Evolutionary conservation across 2,888 invertebrate species (phyloP), one percentile per base, ranked within the genome.

Genomic region (Kuschelorhynchus macadamiae): DNA sequence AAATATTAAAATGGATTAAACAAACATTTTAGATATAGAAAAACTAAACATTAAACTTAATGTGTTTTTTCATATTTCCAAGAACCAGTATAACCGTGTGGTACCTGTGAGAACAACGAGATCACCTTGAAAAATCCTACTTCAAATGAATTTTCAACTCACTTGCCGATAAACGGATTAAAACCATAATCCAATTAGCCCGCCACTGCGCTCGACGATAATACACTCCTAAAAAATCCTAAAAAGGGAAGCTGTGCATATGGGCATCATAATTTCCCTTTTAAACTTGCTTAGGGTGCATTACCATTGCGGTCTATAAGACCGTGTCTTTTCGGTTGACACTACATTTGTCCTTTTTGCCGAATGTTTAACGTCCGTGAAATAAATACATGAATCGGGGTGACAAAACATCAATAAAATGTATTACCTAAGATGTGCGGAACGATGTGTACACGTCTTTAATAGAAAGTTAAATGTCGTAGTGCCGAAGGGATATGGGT

Each of bases 361-460:
- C 50, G 14, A 21, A 50, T 42, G 67, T 9, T 21, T 72, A 74
- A 75, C 52, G 67, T 66, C 66, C 74, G 73, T 75, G 72, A 76
- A 76, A 76, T 74, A 72, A 73, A 74, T 72, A 74, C 70, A 72
- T 65, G 71, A 72, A 70, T 70, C 53, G 62, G 60, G 70, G 71
- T 65, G 71, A 72, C 72, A 69, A 69, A 74, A 72, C 71, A 71
- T 71, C 70, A 71, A 71, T 71, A 67, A 61, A 65, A 59, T 47
- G 52, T 60, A 63, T 67, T 67, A 62, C 44, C 56, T 25, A 61
- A 57, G 70, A 66, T 62, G 42, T 52, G 50, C 62, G 70, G 65
- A 66, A 70, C 65, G 56, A n/a, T n/a, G 20, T 17, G 36, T 52
- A 53, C 52, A 52, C 49, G 50, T 46, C 59, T 30, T 68, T 68